Evolutionary conservation across 2,113 vertebrate genomes (phyloP).

Genomic region (Sigmodon hispidus): DNA sequence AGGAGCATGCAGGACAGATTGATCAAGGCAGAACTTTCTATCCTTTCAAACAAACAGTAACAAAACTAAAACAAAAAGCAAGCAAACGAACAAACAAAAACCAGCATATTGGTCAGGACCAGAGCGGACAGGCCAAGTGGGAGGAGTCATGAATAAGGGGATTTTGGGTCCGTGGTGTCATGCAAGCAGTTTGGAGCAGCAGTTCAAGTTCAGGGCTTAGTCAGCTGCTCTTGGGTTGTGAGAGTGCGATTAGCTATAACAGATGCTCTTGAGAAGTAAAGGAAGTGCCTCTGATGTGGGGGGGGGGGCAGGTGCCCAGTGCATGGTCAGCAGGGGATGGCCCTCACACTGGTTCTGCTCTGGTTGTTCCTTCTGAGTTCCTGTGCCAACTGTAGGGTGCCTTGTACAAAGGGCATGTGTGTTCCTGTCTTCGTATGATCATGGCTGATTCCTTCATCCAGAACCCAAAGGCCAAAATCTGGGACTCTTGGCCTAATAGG

Average conservation of each 20-base stretch:
- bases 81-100: not conserved
- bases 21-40: not conserved
- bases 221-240: not conserved
- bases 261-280: not conserved
- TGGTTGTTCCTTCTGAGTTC: accelerated
- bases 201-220: not conserved
- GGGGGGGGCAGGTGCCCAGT: not conserved
- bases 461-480: not conserved
- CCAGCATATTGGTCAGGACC: accelerated
- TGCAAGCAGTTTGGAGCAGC: not conserved
- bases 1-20: not conserved
- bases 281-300: not conserved
- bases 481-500: not conserved
- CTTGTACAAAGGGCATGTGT: not conserved
- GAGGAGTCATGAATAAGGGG: not conserved
- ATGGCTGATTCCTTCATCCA: not conserved
- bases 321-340: not conserved
- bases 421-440: not conserved
- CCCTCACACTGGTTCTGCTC: accelerated
- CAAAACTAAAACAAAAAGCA: not conserved
- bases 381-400: not conserved
- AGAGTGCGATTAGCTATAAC: not conserved
- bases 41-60: not conserved
- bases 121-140: not conserved
- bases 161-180: not conserved